Evolutionary conservation across 2,113 vertebrate species (phyloP), one percentile per base, ranked within the genome.

Genomic region (Lanius collurio): DNA sequence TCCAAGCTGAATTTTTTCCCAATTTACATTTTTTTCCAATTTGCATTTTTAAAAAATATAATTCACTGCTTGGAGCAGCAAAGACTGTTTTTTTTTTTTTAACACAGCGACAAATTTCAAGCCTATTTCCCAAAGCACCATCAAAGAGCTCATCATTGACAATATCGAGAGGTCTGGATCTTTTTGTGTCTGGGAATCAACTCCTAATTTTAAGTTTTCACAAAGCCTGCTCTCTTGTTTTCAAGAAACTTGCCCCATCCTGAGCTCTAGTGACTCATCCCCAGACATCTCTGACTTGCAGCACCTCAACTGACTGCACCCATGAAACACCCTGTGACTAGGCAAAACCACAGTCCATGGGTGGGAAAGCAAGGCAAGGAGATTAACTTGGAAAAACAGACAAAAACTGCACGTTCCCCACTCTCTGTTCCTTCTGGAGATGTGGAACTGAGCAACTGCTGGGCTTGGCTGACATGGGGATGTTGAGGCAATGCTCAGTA

Each of bases 221-320:
- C 79, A 76, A 88, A 85, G 91, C 46, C 70, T 47, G 21, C 35
- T 75, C 47, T 42, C 70, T 28, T 77, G 76, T 65, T 86, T 73
- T 37, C 4, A 4, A 62, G 64, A 91, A 86, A 52, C 68, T 13
- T 74, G 71, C 31, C 65, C 79, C 39, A 39, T 92, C 71, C 76
- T 46, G 53, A 94, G 86, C 83, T 73, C 59, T 24, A 10, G 6
- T 94, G 91, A 92, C 53, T 96, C 94, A 86, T 10, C 69, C 53
- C 49, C 80, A 80, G 76, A 68, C 1, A 0, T 5, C 78, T 74
- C 74, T 15, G 64, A 77, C 69, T 52, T 2, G 22, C n/a, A 42
- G 87, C 57, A 94, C 37, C 87, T 9, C 2, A 89, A 68, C 50
- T 9, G 57, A 62, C 65, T 92, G 79, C 80, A 68, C 65, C 83